phyloP scores from a whole-genome alignment of 2,888 invertebrate species.

The Zeuzera pyrina region DNA sequence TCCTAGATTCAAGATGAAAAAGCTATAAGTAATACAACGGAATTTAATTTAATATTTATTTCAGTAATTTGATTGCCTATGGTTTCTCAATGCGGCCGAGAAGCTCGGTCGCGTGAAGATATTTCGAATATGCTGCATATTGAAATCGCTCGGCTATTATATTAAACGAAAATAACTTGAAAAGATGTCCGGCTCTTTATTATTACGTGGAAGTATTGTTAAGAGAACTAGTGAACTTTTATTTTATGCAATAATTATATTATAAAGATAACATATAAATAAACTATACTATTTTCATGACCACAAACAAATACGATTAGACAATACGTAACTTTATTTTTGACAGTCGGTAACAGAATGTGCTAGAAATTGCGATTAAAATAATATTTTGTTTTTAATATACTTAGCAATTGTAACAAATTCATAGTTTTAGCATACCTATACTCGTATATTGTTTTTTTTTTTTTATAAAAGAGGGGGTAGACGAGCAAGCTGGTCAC shows the following conservation, averaged over 20 bases:
- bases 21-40: slow-evolving; percentile 16
- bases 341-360: slow-evolving; percentile 20
- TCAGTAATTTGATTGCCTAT: slow-evolving; percentile 44
- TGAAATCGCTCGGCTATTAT: slow-evolving; percentile 56
- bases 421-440: too few relatives aligned
- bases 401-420: too few relatives aligned
- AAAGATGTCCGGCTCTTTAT: slow-evolving; percentile 25
- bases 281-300: too few relatives aligned
- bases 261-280: too few relatives aligned
- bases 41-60: slow-evolving; percentile 48
- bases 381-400: too few relatives aligned
- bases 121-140: slow-evolving; percentile 65
- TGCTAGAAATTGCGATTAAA: slow-evolving; percentile 10
- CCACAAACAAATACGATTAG: too few relatives aligned
- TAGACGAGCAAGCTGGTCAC: too few relatives aligned
- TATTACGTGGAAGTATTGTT: slow-evolving; percentile 39
- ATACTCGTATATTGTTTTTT: too few relatives aligned
- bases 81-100: slow-evolving; percentile 28
- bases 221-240: slow-evolving; percentile 17
- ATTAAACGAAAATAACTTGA: slow-evolving; percentile 50
- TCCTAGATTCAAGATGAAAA: too few relatives aligned
- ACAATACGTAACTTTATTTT: slow-evolving; percentile 21
- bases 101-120: slow-evolving; percentile 42
- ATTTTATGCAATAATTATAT: too few relatives aligned
- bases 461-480: too few relatives aligned